phyloP scores from a whole-genome alignment of 2,888 invertebrate species.

The Eupithecia centaureata region DNA sequence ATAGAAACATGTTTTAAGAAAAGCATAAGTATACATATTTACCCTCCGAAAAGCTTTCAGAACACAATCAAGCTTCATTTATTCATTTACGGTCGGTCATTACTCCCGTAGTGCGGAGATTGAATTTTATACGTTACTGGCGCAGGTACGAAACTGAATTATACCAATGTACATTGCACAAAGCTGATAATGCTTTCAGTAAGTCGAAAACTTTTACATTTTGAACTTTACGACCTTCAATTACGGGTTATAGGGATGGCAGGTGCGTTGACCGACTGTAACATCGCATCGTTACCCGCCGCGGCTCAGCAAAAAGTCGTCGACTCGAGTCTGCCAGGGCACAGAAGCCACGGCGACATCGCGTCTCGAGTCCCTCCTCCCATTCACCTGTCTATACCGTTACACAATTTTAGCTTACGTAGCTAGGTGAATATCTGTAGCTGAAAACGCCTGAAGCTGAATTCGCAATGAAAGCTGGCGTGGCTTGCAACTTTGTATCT shows the following conservation, averaged over 20 bases:
- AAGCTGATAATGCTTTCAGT: conserved; percentile 34
- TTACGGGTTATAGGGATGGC: conserved; percentile 45
- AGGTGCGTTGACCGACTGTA: conserved; percentile 46
- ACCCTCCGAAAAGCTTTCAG: background rate
- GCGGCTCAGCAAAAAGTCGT: conserved; percentile 67
- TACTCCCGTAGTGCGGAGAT: conserved; percentile 50
- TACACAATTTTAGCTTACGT: conserved; percentile 32
- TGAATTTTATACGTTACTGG: conserved; percentile 44
- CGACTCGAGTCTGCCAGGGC: conserved; percentile 68
- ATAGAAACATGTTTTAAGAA: background rate
- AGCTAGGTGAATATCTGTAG: conserved; percentile 8
- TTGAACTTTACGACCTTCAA: conserved; percentile 46
- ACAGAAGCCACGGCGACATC: conserved; percentile 66
- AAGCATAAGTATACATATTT: background rate
- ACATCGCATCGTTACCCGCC: conserved; percentile 53
- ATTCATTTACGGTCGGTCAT: conserved; percentile 44
- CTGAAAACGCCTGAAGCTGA: conserved; percentile 10
- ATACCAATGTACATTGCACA: conserved; percentile 42
- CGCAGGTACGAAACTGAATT: conserved; percentile 27
- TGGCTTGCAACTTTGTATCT: conserved; percentile 14
- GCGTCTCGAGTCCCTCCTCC: conserved; percentile 60
- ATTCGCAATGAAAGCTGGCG: background rate
- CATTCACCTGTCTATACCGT: conserved; percentile 42
- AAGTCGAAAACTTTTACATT: conserved; percentile 36
- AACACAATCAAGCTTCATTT: conserved; percentile 3